Evolutionary conservation across 2,888 invertebrate species (phyloP), one percentile per base, ranked within the genome.

Genomic region (Apantesis nais): DNA sequence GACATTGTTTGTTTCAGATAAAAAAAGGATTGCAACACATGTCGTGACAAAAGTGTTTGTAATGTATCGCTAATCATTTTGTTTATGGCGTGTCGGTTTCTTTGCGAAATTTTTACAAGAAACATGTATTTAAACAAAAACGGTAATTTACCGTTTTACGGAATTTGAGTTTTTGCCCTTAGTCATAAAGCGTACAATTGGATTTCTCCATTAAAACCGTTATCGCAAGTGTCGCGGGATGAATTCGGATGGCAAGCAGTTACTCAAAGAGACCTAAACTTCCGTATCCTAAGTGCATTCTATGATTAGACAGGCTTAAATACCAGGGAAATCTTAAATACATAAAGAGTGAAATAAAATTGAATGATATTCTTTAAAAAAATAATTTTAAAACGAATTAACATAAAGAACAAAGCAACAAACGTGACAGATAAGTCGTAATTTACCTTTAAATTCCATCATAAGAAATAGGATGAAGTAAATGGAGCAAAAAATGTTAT

Each of bases 1-100:
- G 77, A 80, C 76, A 82, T 79, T 77, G 74, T 82, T 82, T 74
- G 71, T 77, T 78, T 71, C 68, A 79, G 72, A 82, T 80, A 80
- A 75, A 75, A 48, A 75, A 74, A 74, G 72, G 69, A 81, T 89
- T 89, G 83, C 86, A 74, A 86, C 85, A 88, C 74, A 71, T 78
- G 73, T 82, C 89, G 89, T 91, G 91, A 87, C 86, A 78, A 66
- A 74, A 74, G 80, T 79, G 86, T 92, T 92, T 86, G 89, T 86
- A 75, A 77, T 70, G 74, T 78, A 83, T 80, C 81, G 90, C 88
- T 92, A 92, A 92, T 85, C 85, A 88, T 88, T 89, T 71, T 90
- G 89, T 92, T 92, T 91, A 87, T 84, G 80, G 78, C 83, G 76
- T 74, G 74, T 78, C 75, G 74, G 41, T 66, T 68, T 61, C 41